These are phyloP conservation scores for Stictocephala bisonia DNA, from an alignment of 2,888 invertebrate genomes.

Conservation along the genomic window DNA sequence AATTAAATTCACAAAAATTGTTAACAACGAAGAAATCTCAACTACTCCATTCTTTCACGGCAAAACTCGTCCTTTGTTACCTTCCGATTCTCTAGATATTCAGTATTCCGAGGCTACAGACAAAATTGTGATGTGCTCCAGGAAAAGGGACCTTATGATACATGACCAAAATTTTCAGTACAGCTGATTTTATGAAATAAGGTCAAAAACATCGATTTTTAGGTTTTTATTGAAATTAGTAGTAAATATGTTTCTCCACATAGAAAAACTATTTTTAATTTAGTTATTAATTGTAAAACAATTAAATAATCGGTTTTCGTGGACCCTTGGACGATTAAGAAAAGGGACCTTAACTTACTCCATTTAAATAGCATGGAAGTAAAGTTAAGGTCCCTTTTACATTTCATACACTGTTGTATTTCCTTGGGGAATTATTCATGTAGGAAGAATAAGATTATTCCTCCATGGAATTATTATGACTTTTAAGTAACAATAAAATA, in stretches of 20 bases:
- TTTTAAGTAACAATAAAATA: conserved; percentile 4
- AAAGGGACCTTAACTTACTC: conserved; percentile 29
- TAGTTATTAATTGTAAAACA: background rate
- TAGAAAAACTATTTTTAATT: background rate
- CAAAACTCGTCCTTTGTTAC: no score
- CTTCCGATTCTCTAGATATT: no score
- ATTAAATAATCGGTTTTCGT: background rate
- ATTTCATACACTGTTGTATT: conserved; percentile 23
- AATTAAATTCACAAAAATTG: no score
- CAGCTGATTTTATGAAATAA: conserved; percentile 13
- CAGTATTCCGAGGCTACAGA: no score
- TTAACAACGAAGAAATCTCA: no score
- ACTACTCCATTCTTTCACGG: no score
- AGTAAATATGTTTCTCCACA: conserved; percentile 8
- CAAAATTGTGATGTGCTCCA: no score
- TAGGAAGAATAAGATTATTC: background rate
- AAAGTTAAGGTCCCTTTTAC: conserved; percentile 13
- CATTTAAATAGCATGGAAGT: conserved; percentile 15
- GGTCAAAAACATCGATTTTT: conserved; percentile 16
- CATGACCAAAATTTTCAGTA: conserved; percentile 3
- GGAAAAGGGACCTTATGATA: conserved; percentile 20
- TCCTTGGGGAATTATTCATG: conserved; percentile 11
- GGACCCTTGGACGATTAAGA: conserved; percentile 3
- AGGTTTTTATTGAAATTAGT: conserved; percentile 14
- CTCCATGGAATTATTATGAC: conserved; percentile 1